phyloP scores from a whole-genome alignment of 2,888 invertebrate species.

The Nyleta sp. region DNA sequence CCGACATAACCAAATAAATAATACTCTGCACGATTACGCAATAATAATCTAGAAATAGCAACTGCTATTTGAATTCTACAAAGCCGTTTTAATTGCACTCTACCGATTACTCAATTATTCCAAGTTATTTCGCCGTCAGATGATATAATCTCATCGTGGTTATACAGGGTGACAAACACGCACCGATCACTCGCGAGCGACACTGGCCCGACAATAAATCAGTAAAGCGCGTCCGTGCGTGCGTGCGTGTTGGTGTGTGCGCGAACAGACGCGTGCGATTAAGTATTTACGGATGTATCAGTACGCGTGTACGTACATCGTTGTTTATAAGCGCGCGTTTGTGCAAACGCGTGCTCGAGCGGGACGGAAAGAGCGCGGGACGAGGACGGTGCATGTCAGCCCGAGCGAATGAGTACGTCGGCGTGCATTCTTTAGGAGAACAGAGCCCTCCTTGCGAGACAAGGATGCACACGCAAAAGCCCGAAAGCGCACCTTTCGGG shows the following conservation, averaged over 20 bases:
- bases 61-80: constrained; percentile 50
- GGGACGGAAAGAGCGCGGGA: background rate
- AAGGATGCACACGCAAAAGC: no score
- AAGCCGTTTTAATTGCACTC: constrained; percentile 57
- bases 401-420: no score
- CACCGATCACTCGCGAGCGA: constrained; percentile 36
- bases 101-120: constrained; percentile 63
- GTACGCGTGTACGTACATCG: constrained; percentile 48
- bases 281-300: constrained; percentile 66
- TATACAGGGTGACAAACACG: constrained; percentile 57
- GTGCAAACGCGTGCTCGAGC: constrained; percentile 37
- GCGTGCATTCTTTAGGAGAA: no score
- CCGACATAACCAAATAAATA: constrained; percentile 29
- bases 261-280: constrained; percentile 38
- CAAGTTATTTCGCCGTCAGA: constrained; percentile 64
- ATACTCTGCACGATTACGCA: constrained; percentile 25
- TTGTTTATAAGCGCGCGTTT: constrained; percentile 62
- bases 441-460: no score
- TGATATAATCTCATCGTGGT: constrained; percentile 59
- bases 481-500: no score
- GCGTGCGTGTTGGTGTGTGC: background rate
- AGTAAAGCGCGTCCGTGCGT: constrained; percentile 20
- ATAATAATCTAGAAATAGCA: constrained; percentile 52
- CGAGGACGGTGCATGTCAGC: background rate
- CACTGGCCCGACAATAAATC: constrained; percentile 44